Evolutionary conservation across 2,113 vertebrate species (phyloP).

Genomic region (Menidia beryllina): DNA sequence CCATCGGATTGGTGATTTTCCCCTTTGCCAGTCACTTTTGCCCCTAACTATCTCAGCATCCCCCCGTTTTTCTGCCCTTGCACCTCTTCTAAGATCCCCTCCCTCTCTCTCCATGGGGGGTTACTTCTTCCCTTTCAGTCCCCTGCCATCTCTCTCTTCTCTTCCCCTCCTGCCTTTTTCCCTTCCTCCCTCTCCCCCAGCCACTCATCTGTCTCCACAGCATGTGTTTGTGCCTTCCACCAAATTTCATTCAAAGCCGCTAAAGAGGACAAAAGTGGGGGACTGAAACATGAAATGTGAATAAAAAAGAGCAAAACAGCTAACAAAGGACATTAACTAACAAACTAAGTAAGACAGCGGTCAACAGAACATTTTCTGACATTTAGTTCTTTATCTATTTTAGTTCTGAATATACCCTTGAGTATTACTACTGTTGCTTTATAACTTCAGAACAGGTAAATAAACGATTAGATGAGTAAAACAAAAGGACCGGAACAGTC

Average conservation of each 20-base stretch:
- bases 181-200: slow-evolving; percentile 46
- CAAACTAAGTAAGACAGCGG: slow-evolving; percentile 24
- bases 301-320: slow-evolving; percentile 36
- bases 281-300: slow-evolving; percentile 43
- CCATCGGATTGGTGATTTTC: slow-evolving; percentile 47
- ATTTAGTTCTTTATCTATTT: not conserved
- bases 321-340: slow-evolving; percentile 53
- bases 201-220: slow-evolving; percentile 76
- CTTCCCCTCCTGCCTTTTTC: slow-evolving; percentile 47
- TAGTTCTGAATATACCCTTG: not conserved
- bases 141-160: slow-evolving; percentile 65
- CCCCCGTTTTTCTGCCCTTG: slow-evolving; percentile 74
- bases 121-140: slow-evolving; percentile 75
- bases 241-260: slow-evolving; percentile 71
- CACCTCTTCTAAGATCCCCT: slow-evolving; percentile 69
- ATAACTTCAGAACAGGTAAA: too few species aligned
- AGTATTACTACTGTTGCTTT: not conserved
- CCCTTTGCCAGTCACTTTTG: slow-evolving; percentile 51
- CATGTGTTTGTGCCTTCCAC: slow-evolving; percentile 76
- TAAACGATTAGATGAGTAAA: not conserved
- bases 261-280: slow-evolving; percentile 43
- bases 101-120: slow-evolving; percentile 70
- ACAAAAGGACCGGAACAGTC: not conserved
- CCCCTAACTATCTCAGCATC: slow-evolving; percentile 66
- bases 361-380: slow-evolving; percentile 6